Percentiles rank a stretch among this genome's conserved stretches.
These are phyloP conservation scores for Larimichthys crocea DNA, from an alignment of 2,113 vertebrate species.

Conservation along the genomic window DNA sequence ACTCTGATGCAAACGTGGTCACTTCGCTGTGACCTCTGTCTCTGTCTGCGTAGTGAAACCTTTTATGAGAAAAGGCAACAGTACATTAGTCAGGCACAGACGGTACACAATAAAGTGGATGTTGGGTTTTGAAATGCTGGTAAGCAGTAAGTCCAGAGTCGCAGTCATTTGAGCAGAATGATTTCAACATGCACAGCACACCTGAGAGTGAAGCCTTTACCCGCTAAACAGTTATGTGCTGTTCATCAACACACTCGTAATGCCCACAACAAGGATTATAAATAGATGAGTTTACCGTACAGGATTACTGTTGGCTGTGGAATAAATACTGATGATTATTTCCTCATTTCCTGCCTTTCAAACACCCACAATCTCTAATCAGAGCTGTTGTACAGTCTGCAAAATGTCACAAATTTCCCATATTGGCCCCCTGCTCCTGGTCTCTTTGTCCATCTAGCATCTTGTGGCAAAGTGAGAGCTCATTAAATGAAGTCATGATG, in stretches of 20 bases:
- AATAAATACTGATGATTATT: constrained; percentile 8
- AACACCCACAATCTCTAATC: constrained; percentile 32
- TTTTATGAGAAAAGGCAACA: neutral
- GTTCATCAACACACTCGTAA: neutral
- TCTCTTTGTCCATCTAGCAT: constrained; percentile 36
- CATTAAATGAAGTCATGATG: constrained; percentile 66
- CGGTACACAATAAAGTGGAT: neutral
- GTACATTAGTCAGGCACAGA: neutral
- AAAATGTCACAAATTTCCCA: constrained; percentile 43
- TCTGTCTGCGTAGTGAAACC: neutral
- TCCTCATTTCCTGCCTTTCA: constrained; percentile 39
- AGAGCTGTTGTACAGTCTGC: constrained; percentile 28
- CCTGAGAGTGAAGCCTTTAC: neutral
- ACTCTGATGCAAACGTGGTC: neutral
- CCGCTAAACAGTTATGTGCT: too few species aligned
- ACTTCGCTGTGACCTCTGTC: neutral
- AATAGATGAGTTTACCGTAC: neutral
- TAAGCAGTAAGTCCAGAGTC: neutral
- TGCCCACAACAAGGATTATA: neutral
- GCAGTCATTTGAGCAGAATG: too few species aligned
- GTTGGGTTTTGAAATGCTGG: constrained; percentile 1
- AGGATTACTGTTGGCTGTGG: neutral
- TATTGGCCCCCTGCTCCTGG: constrained; percentile 6
- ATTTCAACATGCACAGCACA: too few species aligned
- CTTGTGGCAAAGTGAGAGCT: constrained; percentile 52